Evolutionary conservation across 2,797 vertebrate species (phyloP), one percentile per base, ranked within the genome.

Genomic region (Falco concolor): DNA sequence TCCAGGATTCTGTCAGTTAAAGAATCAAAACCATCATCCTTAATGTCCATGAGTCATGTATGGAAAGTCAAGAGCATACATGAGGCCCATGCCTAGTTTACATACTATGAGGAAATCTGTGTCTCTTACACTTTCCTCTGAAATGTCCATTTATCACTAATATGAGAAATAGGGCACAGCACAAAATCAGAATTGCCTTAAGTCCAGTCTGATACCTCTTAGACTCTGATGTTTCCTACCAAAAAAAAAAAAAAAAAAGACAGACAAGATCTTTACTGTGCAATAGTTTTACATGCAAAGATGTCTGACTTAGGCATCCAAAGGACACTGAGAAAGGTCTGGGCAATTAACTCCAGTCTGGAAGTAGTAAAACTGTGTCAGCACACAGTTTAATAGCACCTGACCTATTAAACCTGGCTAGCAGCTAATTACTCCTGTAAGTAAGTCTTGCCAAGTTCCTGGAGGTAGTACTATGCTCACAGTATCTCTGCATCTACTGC

Each of bases 111-210:
- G 16, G 10, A 88, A 83, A 83, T 27, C 7, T 54, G 4, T 36
- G 3, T 27, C 34, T 69, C 23, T 78, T 57, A 32, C 13, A 13
- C 1, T 28, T 84, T 53, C 18, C 28, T 70, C 44, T 73, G 52
- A 67, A 76, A n/a, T 40, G 3, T 47, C 36, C 44, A 23, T 0
- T 63, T 85, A 54, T 69, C 7, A 22, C 6, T 36, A 44, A 53
- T 9, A 8, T 6, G 27, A 81, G 8, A 49, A 45, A 57, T 0
- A 27, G 13, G 7, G 8, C 25, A 42, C 6, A 45, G 22, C 2
- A 4, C 22, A 86, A 81, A 59, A 21, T 4, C 21, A 25, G 3
- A 7, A n/a, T 25, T 65, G 25, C 28, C 10, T 64, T 18, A 68
- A 68, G 7, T 47, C 12, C 12, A 30, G 7, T 15, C 50, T 60